phyloP scores from a whole-genome alignment of 2,797 vertebrate species.

The Galagoides demidoff region DNA sequence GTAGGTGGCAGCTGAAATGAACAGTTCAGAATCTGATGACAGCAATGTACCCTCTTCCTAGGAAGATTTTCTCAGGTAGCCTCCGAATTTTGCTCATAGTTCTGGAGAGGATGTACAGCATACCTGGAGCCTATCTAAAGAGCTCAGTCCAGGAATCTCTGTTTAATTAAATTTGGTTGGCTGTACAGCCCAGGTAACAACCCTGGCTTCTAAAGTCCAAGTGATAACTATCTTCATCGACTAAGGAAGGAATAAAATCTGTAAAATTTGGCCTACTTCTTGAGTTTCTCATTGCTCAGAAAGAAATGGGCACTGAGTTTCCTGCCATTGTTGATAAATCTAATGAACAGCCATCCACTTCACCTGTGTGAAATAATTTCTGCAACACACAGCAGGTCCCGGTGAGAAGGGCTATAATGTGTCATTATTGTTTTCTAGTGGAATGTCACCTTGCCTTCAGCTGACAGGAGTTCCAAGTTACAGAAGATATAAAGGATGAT shows the following conservation, averaged over 20 bases:
- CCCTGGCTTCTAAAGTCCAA: background rate
- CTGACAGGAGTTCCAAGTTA: constrained; percentile 72
- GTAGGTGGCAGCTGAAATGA: background rate
- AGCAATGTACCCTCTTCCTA: background rate
- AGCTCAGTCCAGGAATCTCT: background rate
- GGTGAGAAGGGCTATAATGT: constrained; percentile 71
- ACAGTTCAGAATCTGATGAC: background rate
- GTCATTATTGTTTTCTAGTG: constrained; percentile 85
- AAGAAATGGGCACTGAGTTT: background rate
- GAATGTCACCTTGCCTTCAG: constrained; percentile 81
- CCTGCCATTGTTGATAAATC: constrained; percentile 30
- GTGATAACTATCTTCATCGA: background rate
- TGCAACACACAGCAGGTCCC: constrained; percentile 68
- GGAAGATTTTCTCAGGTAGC: background rate
- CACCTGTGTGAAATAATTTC: constrained; percentile 74
- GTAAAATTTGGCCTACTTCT: background rate
- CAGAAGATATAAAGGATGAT: constrained; percentile 76
- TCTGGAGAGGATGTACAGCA: background rate
- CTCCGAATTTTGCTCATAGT: background rate
- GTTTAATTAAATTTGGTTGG: background rate
- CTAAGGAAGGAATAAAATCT: background rate
- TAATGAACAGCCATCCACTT: constrained; percentile 72
- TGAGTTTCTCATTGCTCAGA: constrained; percentile 35
- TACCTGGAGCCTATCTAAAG: background rate
- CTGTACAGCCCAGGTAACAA: background rate